phyloP scores from a whole-genome alignment of 2,113 vertebrate species.

The Haemorhous mexicanus region DNA sequence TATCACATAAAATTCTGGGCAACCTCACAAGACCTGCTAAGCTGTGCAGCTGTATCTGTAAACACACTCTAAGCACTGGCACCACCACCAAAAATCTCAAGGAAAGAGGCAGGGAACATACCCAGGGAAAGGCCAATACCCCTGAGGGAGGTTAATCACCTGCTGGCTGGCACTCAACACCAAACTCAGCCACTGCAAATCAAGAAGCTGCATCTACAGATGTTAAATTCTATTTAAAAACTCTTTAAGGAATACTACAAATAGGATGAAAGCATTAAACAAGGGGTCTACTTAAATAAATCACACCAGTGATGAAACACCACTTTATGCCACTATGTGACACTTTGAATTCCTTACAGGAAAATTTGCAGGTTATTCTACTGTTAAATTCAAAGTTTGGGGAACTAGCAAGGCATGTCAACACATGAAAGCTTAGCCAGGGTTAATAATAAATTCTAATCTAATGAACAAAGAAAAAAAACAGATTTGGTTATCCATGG shows the following conservation, averaged over 20 bases:
- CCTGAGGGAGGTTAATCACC: background rate
- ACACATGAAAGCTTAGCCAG: background rate
- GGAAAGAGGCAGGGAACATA: conserved; percentile 33
- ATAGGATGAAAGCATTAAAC: background rate
- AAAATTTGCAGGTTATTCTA: background rate
- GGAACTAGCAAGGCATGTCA: background rate
- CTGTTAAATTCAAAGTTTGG: background rate
- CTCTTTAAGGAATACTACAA: background rate
- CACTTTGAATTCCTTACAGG: background rate
- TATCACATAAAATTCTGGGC: background rate
- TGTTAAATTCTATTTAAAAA: background rate
- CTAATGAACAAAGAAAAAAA: background rate
- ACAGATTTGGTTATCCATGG: background rate
- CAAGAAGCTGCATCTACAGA: background rate
- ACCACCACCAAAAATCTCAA: background rate
- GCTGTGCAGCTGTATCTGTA: background rate
- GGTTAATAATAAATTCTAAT: background rate
- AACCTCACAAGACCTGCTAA: background rate
- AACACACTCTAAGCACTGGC: background rate
- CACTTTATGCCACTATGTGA: background rate
- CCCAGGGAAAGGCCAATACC: conserved; percentile 41
- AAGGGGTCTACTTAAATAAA: background rate
- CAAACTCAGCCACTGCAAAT: background rate
- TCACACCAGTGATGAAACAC: background rate
- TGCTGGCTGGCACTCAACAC: background rate